Conservation (phyloP, 1,140 invertebrate genomes). For the Drosophila gunungcola region DNA sequence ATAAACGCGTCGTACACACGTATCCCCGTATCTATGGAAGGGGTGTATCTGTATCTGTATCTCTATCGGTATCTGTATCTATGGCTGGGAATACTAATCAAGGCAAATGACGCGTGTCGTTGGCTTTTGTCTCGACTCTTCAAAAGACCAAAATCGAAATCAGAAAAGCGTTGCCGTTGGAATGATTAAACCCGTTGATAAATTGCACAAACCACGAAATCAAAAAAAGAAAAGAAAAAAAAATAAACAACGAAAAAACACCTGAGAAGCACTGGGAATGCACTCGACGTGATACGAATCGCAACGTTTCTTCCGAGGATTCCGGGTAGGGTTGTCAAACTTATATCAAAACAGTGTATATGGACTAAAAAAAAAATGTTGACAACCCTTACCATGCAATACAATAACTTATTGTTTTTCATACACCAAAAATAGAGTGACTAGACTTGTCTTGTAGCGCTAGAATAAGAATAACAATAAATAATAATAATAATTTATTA, state of each 20-base stretch:
- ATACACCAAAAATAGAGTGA: no score
- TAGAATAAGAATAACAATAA: no score
- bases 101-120: constrained; percentile 72
- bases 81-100: constrained; percentile 60
- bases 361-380: no score
- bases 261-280: constrained; percentile 22
- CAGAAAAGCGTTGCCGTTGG: constrained; percentile 14
- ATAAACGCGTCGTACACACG: constrained; percentile 21
- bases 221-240: background rate
- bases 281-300: constrained; percentile 53
- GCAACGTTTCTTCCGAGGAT: constrained; percentile 3
- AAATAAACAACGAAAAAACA: constrained; percentile 1
- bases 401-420: no score
- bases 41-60: constrained; percentile 19
- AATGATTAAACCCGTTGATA: constrained; percentile 36
- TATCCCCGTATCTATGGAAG: constrained; percentile 23
- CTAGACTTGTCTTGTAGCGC: no score
- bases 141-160: constrained; percentile 36
- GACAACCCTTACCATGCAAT: no score
- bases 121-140: constrained; percentile 44
- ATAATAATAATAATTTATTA: no score
- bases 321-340: constrained; percentile 1
- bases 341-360: background rate
- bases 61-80: constrained; percentile 27
- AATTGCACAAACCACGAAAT: constrained; percentile 9